phyloP scores from a whole-genome alignment of 2,113 vertebrate genomes.

The Cromileptes altivelis region DNA sequence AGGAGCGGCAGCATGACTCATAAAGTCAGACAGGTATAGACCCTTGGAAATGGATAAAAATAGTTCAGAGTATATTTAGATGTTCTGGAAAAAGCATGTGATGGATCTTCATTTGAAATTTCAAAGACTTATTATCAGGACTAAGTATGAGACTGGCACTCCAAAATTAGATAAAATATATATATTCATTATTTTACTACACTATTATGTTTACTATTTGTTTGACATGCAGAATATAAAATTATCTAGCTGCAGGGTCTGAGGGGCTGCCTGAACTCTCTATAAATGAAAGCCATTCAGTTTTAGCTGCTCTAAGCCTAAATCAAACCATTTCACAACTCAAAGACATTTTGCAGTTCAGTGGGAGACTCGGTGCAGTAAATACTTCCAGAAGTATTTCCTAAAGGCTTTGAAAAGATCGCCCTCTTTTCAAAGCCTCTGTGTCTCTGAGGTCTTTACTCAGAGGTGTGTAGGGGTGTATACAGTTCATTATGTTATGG shows the following conservation, averaged over 20 bases:
- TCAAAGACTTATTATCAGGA: background rate
- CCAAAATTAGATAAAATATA: background rate
- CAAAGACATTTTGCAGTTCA: constrained; percentile 14
- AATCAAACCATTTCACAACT: constrained; percentile 8
- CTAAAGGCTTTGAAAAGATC: background rate
- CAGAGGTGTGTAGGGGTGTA: background rate
- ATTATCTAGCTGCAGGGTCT: background rate
- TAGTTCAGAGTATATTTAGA: constrained; percentile 12
- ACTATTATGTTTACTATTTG: background rate
- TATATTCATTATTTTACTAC: background rate
- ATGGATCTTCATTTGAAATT: constrained; percentile 4
- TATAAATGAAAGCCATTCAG: constrained; percentile 12
- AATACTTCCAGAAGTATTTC: background rate
- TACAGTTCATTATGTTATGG: background rate
- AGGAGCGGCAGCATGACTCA: constrained; percentile 52
- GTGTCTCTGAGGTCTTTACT: background rate
- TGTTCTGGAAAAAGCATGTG: background rate
- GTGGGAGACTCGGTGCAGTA: background rate
- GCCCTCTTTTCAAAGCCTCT: constrained; percentile 1
- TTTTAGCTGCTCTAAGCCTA: background rate
- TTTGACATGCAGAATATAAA: background rate
- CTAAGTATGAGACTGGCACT: background rate
- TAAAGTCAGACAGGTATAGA: constrained; percentile 34
- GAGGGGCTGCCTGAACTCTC: background rate
- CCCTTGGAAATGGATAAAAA: constrained; percentile 29